Evolutionary conservation across 2,797 vertebrate genomes (phyloP), one percentile per base, ranked within the genome.

Genomic region (Echeneis naucrates): DNA sequence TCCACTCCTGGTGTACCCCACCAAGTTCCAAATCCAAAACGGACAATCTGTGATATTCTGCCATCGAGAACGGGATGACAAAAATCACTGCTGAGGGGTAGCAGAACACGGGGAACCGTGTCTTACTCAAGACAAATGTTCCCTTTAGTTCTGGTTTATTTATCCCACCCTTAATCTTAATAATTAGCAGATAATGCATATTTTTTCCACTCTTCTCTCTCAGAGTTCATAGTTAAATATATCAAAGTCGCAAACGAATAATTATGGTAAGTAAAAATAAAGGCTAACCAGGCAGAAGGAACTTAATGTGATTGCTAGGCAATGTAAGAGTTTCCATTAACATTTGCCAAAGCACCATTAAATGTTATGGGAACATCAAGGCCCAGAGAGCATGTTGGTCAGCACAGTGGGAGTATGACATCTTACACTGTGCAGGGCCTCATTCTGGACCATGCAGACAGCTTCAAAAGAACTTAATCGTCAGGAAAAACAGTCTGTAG

Each of bases 311-410:
- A 93, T 92, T 92, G 87, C 90, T 72, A 75, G 86, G 89, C 83
- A 83, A 92, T 89, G 88, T 93, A 94, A 95, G 92, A 95, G 80
- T 95, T 95, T 95, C 94, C 94, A 94, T 89, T 85, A 73, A 72
- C 72, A 85, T 92, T 93, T 92, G 93, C 94, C 95, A 95, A 93
- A 89, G 88, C 81, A 84, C 89, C 92, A 92, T 95, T 94, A 95
- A 94, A 95, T 92, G 91, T 95, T 95, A 95, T 92, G 91, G 93
- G 94, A 93, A 92, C 94, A 95, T 91, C 81, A 89, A 93, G 92
- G 86, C 89, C 83, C 77, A 85, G 60, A 80, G 87, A 87, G 89
- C 83, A 89, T 79, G 90, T 88, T 93, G 94, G 93, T 94, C 93
- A 93, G 89, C 91, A 86, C 94, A 92, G 91, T 91, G 90, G 91